Evolutionary conservation across 2,113 vertebrate genomes (phyloP), one percentile per base, ranked within the genome.

Genomic region (Crypturellus undulatus): DNA sequence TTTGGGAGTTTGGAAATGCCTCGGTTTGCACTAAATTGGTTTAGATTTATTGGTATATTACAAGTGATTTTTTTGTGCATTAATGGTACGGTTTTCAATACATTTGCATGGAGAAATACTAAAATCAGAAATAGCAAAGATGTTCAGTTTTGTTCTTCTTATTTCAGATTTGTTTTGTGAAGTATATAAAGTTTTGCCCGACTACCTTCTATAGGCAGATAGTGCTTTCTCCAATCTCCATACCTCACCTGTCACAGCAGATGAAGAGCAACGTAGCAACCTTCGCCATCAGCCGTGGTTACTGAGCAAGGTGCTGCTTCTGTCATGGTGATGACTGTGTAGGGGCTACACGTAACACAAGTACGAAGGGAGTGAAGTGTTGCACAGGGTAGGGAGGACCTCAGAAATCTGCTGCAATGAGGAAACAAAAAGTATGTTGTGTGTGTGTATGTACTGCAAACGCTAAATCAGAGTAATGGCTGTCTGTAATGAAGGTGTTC

Each of bases 141-240:
- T 12, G 6, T 2, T n/a, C 11, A 58, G 32, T 89, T 4, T 63
- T 10, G 8, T 69, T 65, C 34, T 79, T 87, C 43, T 64, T 58
- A 34, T 26, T 56, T 92, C 28, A 83, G 12, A 19, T 20, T 63
- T 73, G 6, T 20, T 3, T 2, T 6, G 5, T 71, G 28, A 69
- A 69, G 47, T 75, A 32, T 0, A 0, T 54, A 14, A 49, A 3
- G 9, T 73, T 89, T 77, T 43, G 67, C 85, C 13, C 8, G 2
- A 87, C 47, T 43, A 19, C 18, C 58, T 68, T 76, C 40, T 54
- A 13, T 77, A 32, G 36, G 36, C n/a, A 38, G 43, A 49, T 15
- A 30, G 26, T 15, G 40, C 25, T 18, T 63, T 38, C 14, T 51
- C 47, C 42, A 8, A 32, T 54, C 49, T 52, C 47, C n/a, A 72